Evolutionary conservation across 2,797 vertebrate genomes (phyloP).

Genomic region (Sitta carolinensis): DNA sequence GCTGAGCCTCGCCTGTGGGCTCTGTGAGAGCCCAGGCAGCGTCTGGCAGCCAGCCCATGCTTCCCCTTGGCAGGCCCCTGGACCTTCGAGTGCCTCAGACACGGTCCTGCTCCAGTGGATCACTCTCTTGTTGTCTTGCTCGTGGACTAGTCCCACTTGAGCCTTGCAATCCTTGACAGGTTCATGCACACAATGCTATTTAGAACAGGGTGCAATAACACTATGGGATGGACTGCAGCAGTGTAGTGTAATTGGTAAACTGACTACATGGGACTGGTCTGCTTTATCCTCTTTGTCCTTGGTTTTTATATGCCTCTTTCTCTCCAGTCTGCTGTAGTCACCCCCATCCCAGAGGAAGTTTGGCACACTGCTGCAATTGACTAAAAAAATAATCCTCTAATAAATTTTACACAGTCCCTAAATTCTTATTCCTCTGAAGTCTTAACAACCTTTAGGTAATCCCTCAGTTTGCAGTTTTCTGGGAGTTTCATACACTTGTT

Average conservation of each 20-base stretch:
- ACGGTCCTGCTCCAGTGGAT: neutral
- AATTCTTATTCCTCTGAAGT: neutral
- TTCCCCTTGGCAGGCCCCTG: neutral
- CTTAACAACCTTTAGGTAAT: neutral
- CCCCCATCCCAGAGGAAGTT: neutral
- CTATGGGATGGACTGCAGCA: too few relatives aligned
- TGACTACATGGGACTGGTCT: neutral
- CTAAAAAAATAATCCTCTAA: neutral
- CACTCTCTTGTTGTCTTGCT: neutral
- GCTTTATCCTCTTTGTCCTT: neutral
- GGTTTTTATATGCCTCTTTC: neutral
- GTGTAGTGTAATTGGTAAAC: neutral
- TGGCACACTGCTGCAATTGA: neutral
- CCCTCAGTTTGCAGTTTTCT: neutral
- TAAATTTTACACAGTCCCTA: neutral
- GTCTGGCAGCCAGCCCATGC: accelerated
- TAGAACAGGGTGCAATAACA: neutral
- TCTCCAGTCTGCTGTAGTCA: neutral
- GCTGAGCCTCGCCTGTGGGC: neutral
- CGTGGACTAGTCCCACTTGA: neutral
- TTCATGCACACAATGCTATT: accelerated
- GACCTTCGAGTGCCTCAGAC: neutral
- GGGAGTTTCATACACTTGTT: neutral
- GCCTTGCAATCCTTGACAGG: neutral
- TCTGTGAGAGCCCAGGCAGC: neutral